Evolutionary conservation across 2,797 vertebrate species (phyloP).

Genomic region (Amblyopsis hoosieri): DNA sequence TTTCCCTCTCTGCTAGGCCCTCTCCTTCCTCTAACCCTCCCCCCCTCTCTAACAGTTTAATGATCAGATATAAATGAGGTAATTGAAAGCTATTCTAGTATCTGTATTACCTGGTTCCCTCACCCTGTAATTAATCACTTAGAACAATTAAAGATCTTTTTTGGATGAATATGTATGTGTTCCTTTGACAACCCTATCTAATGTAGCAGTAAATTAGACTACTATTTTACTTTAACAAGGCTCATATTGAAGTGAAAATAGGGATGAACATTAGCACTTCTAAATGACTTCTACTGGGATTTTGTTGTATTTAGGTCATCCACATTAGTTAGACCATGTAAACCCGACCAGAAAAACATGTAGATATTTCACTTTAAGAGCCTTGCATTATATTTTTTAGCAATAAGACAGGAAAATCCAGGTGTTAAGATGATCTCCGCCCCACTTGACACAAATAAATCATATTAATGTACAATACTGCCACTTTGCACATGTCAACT

Average conservation of each 20-base stretch:
- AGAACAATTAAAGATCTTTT: slow-evolving; percentile 78
- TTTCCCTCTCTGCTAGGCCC: slow-evolving; percentile 31
- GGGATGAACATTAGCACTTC: too few species aligned
- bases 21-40: slow-evolving; percentile 12
- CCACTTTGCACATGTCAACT: background rate
- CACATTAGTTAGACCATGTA: background rate
- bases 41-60: slow-evolving; percentile 54
- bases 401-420: background rate
- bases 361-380: too few species aligned
- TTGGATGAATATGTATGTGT: slow-evolving; percentile 60
- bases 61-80: slow-evolving; percentile 73
- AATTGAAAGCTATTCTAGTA: slow-evolving; percentile 80
- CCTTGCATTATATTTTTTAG: too few species aligned
- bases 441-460: background rate
- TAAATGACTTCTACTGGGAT: slow-evolving; percentile 32
- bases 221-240: too few species aligned
- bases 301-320: slow-evolving; percentile 52
- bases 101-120: slow-evolving; percentile 77
- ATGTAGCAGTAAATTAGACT: too few species aligned
- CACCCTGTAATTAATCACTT: slow-evolving; percentile 81
- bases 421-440: background rate
- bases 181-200: slow-evolving; percentile 9
- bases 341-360: too few species aligned
- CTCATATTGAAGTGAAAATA: too few species aligned
- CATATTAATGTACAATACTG: background rate